These are phyloP conservation scores for Drosophila falleni DNA, from an alignment of 2,888 invertebrate genomes.

Conservation along the genomic window DNA sequence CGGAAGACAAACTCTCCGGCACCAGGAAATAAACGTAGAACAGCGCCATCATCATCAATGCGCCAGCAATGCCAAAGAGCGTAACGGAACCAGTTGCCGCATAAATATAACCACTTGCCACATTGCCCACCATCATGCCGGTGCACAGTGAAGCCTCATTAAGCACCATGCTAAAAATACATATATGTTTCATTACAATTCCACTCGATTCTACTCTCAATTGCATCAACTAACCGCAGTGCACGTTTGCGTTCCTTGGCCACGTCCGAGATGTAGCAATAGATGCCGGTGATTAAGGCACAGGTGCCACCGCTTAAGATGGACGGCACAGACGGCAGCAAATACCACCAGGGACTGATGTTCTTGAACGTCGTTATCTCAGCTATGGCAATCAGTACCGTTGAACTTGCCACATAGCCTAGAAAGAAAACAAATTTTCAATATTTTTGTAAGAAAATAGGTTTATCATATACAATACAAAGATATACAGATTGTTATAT, in stretches of 20 bases:
- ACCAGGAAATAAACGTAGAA: constrained; percentile 80
- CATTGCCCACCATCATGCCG: constrained; percentile 88
- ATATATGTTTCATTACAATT: background rate
- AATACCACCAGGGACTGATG: constrained; percentile 85
- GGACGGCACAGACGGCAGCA: constrained; percentile 87
- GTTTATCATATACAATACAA: too few relatives aligned
- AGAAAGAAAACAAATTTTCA: background rate
- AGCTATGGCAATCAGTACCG: constrained; percentile 73
- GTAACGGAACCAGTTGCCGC: constrained; percentile 81
- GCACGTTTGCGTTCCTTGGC: constrained; percentile 86
- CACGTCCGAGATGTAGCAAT: constrained; percentile 90
- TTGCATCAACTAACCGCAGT: constrained; percentile 65
- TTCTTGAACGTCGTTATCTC: constrained; percentile 65
- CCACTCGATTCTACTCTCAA: background rate
- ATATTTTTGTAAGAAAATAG: too few relatives aligned
- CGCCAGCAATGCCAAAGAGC: constrained; percentile 79
- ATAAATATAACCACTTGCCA: constrained; percentile 88
- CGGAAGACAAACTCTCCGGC: constrained; percentile 81
- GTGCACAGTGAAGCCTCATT: constrained; percentile 87
- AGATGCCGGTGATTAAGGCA: constrained; percentile 88
- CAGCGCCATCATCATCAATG: constrained; percentile 72
- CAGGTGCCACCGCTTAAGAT: constrained; percentile 88
- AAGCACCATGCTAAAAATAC: constrained; percentile 87
- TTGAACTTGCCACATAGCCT: constrained; percentile 80
- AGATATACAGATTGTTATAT: too few relatives aligned